Base-by-base conservation (phyloP, 2,113 vertebrate genomes). In the Aspidoscelis tigris region DNA sequence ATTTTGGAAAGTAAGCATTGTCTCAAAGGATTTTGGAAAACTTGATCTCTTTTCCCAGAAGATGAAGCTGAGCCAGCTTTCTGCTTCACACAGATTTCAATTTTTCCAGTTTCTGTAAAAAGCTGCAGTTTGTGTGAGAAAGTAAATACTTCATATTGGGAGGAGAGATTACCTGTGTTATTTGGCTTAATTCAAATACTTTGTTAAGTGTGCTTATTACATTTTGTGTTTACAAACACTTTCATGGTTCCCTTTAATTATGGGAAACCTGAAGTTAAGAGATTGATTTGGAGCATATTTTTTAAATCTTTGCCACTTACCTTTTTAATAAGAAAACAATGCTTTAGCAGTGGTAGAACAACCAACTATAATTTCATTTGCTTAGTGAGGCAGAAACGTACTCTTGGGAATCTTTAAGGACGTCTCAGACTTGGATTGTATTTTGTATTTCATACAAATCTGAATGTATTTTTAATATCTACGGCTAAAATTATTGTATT, bases 1-100 rank as follows among this genome's bases (percentile, higher is more conserved):
- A 33, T 33, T 33, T 33, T 33, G 33, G 33, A 14, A 74, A 81
- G 87, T 74, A 86, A 78, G 79, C 86, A 73, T 69, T n/a, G 74
- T 58, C 10, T 58, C 11, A 6, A 18, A 58, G 22, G 61, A 10
- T 20, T 33, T 70, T 55, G 16, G 24, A 82, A 58, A 78, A 74
- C 58, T 11, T 58, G 55, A 58, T 58, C 10, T 12, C 55, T 58
- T 12, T 2, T 5, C 12, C 50, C 24, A 44, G 41, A 1, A 11
- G 21, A 33, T 0, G 50, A 87, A 22, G 47, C 47, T 50, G 47
- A 50, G 47, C 7, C 20, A 76, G 5, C 44, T n/a, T 39, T 47
- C 82, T n/a, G 39, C 21, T 53, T 79, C 64, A 55, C 2, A 83
- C 61, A 21, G 43, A 11, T 24, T 65, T 64, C 7, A 10, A n/a